These are phyloP conservation scores for Poeciliopsis gracilis DNA, from an alignment of 2,797 vertebrate species.

Conservation along the genomic window DNA sequence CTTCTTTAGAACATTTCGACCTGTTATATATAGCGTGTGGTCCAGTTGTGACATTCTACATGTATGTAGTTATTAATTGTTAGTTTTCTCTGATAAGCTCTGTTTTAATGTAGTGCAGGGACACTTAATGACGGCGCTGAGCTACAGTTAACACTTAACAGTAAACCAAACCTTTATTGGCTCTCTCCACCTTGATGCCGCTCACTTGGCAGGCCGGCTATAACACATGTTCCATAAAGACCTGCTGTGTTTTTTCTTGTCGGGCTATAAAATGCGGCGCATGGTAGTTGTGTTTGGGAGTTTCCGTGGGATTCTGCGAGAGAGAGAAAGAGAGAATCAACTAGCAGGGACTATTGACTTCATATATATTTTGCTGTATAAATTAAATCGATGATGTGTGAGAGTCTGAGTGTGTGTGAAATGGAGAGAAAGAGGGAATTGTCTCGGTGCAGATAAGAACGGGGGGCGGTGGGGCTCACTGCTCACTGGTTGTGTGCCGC, in stretches of 20 bases:
- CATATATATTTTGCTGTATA: constrained; percentile 15
- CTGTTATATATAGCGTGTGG: constrained; percentile 47
- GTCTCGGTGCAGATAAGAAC: constrained; percentile 43
- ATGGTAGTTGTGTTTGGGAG: background rate
- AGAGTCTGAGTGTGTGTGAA: constrained; percentile 7
- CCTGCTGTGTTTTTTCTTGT: constrained; percentile 43
- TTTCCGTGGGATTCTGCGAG: constrained; percentile 1
- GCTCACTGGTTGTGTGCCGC: constrained; percentile 55
- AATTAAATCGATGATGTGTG: constrained; percentile 26
- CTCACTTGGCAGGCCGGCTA: constrained; percentile 57
- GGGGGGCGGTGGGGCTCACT: constrained; percentile 17
- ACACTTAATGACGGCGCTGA: constrained; percentile 37
- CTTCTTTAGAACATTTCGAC: constrained; percentile 6
- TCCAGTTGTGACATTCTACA: constrained; percentile 40
- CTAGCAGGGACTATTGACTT: constrained; percentile 22
- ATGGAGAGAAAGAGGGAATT: constrained; percentile 11
- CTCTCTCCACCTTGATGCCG: constrained; percentile 39
- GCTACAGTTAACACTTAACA: constrained; percentile 49
- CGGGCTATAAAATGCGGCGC: constrained; percentile 37
- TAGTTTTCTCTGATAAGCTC: constrained; percentile 59
- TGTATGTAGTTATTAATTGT: constrained; percentile 39
- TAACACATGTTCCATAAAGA: constrained; percentile 64
- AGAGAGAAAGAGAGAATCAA: constrained; percentile 4
- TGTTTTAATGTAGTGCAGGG: constrained; percentile 38
- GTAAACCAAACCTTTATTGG: constrained; percentile 64